A percentile compares a stretch with the other conserved stretches of the same genome.
These are phyloP conservation scores for Meteorus colon DNA, from an alignment of 2,888 invertebrate genomes.

Conservation along the genomic window DNA sequence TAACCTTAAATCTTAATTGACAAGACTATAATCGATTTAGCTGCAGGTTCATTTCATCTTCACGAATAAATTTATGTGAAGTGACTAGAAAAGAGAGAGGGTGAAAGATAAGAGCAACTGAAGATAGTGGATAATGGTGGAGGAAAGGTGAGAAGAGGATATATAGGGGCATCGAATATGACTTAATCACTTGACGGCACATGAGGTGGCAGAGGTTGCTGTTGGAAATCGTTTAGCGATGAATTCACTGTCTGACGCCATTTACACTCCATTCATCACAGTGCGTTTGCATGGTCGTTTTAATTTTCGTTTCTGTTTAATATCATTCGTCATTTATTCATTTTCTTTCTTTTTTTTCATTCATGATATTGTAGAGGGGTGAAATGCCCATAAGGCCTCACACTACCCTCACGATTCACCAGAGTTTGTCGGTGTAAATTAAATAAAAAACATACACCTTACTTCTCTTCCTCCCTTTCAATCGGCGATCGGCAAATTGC, in stretches of 20 bases:
- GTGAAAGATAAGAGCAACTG: not conserved
- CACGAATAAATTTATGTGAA: constrained; percentile 1
- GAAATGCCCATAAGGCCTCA: not conserved
- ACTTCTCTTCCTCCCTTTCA: constrained; percentile 26
- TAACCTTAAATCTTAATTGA: constrained; percentile 20
- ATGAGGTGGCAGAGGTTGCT: constrained; percentile 4
- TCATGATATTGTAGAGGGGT: no score
- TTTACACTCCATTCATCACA: constrained; percentile 27
- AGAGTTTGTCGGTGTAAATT: not conserved
- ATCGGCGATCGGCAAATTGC: constrained; percentile 53
- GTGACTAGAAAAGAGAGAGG: constrained; percentile 28
- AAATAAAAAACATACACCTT: not conserved
- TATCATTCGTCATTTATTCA: not conserved
- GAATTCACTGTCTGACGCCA: constrained; percentile 29
- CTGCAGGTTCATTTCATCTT: constrained; percentile 25
- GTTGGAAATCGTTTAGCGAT: constrained; percentile 30
- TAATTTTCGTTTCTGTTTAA: not conserved
- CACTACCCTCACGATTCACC: not conserved
- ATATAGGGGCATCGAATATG: constrained; percentile 30
- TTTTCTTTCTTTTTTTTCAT: not conserved
- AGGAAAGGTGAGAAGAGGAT: constrained; percentile 13
- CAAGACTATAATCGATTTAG: constrained; percentile 33
- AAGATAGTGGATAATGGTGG: not conserved
- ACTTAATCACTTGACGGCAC: constrained; percentile 31
- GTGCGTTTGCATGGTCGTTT: not conserved